Percentiles rank a stretch among this genome's conserved stretches.
Evolutionary conservation across 1,140 invertebrate genomes (phyloP).

Genomic region (Drosophila subpulchrella): DNA sequence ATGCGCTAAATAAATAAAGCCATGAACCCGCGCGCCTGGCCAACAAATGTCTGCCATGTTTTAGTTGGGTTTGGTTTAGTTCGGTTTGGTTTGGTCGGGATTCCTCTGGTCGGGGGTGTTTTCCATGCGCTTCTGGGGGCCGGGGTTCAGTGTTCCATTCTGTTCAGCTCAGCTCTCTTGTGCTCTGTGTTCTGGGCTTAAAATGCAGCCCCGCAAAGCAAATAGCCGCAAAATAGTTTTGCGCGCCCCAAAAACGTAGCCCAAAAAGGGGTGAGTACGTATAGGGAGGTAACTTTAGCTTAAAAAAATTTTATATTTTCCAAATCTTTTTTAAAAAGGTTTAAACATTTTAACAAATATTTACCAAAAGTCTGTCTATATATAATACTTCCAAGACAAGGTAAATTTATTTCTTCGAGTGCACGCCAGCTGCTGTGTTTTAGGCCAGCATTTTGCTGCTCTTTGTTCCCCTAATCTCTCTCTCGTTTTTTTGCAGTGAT

Average conservation of each 20-base stretch:
- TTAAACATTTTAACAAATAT: too few species aligned
- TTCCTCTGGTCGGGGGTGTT: conserved; percentile 3
- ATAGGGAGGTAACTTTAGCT: not conserved
- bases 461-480: conserved; percentile 13
- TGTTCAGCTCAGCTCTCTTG: conserved; percentile 8
- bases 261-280: conserved; percentile 17
- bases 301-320: not conserved
- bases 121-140: conserved; percentile 30
- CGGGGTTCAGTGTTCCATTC: not conserved
- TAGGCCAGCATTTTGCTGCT: conserved; percentile 28
- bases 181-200: conserved; percentile 39
- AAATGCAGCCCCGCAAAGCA: conserved; percentile 70
- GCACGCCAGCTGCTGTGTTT: conserved; percentile 31
- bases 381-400: not conserved
- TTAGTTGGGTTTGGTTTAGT: conserved; percentile 29
- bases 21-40: conserved; percentile 65
- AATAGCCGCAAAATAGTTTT: conserved; percentile 81
- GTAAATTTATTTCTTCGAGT: conserved; percentile 1
- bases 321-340: not conserved
- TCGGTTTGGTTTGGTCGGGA: conserved; percentile 2
- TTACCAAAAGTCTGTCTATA: too few species aligned
- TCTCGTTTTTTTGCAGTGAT: conserved; percentile 25
- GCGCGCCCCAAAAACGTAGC: conserved; percentile 43
- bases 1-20: conserved; percentile 83
- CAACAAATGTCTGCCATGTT: conserved; percentile 59